Evolutionary conservation across 2,113 vertebrate genomes (phyloP).

Genomic region (Dermatemys mawii): DNA sequence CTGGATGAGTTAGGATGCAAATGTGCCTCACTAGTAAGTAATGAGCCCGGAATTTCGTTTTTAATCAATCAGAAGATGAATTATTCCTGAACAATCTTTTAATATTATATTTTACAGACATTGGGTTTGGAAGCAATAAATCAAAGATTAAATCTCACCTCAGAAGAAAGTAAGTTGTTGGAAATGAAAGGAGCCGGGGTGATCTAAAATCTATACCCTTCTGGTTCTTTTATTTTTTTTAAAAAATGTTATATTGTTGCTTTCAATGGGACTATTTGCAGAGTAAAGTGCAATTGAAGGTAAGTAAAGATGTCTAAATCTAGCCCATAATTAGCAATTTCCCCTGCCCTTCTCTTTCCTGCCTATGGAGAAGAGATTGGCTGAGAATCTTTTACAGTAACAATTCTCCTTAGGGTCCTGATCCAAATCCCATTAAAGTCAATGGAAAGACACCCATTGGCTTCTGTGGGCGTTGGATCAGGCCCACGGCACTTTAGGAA

Average conservation of each 20-base stretch:
- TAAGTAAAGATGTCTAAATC: background rate
- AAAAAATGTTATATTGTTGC: background rate
- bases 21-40: constrained; percentile 66
- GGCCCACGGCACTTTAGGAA: background rate
- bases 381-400: background rate
- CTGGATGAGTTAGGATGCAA: constrained; percentile 71
- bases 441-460: rapidly evolving
- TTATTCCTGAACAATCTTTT: background rate
- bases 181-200: background rate
- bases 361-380: background rate
- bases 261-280: background rate
- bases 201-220: background rate
- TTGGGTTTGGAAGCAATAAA: background rate
- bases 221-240: background rate
- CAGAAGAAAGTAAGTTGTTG: constrained; percentile 75
- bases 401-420: background rate
- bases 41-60: background rate
- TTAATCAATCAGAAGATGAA: background rate
- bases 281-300: background rate
- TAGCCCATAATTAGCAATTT: background rate
- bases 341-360: background rate
- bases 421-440: background rate
- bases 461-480: background rate
- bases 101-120: constrained; percentile 56
- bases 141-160: constrained; percentile 71